These are phyloP conservation scores for Dreissena polymorpha DNA, from an alignment of 1,140 invertebrate genomes.

Conservation along the genomic window DNA sequence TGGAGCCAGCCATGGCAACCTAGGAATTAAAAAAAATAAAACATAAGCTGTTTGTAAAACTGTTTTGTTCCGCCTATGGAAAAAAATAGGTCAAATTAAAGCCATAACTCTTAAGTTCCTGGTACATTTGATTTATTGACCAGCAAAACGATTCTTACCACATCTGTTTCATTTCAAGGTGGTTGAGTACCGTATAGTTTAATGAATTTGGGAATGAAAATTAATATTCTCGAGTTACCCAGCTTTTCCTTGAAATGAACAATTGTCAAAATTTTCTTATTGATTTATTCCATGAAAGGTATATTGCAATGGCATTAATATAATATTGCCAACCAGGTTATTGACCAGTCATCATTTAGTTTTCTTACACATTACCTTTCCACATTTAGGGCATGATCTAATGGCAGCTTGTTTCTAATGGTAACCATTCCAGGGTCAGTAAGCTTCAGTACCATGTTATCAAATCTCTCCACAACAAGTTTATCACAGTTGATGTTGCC, in stretches of 20 bases:
- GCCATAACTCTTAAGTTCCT: background rate
- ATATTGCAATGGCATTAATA: background rate
- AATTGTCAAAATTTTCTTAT: background rate
- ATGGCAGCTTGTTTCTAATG: constrained; percentile 43
- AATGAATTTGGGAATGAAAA: background rate
- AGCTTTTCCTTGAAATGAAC: background rate
- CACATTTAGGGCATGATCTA: constrained; percentile 32
- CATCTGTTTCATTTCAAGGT: background rate
- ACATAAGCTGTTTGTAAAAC: background rate
- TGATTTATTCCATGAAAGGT: background rate
- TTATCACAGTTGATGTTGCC: constrained; percentile 60
- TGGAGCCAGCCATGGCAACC: constrained; percentile 65
- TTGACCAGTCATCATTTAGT: background rate
- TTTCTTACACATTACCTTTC: constrained; percentile 35
- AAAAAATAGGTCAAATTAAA: background rate
- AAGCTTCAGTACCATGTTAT: constrained; percentile 36
- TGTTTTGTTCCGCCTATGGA: background rate
- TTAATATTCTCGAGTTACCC: background rate
- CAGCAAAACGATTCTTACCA: no score
- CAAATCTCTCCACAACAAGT: constrained; percentile 44
- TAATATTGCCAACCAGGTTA: background rate
- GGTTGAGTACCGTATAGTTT: background rate
- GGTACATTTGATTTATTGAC: background rate
- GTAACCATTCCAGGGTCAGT: constrained; percentile 59
- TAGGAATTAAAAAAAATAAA: background rate